Base-by-base conservation (phyloP, 2,797 vertebrate species). In the Hephaestus fuliginosus region DNA sequence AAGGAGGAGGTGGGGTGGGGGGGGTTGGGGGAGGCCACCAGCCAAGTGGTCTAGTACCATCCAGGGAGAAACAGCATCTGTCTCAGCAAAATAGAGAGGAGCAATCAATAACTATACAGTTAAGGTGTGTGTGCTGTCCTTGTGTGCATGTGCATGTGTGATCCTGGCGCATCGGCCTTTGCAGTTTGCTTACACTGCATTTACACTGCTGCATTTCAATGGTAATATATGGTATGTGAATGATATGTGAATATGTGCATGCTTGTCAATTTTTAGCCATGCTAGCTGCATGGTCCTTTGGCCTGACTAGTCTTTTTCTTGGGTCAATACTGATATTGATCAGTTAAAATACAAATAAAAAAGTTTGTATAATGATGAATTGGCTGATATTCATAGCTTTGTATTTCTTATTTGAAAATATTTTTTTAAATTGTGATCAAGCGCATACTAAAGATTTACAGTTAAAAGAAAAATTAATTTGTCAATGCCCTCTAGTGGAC, bases 21-120 rank as follows among this genome's bases (percentile, higher is more conserved):
- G 43, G 25, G 48, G 56, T 70, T 63, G 75, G 44, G 74, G 52
- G 20, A 80, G 79, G 81, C 84, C 83, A 92, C 80, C 78, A 88
- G 89, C 88, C 89, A 85, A 92, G 85, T 86, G 89, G 77, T 86
- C 81, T 71, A 82, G 72, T 74, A 88, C 75, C 88, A 89, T 85
- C 90, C 80, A 72, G 85, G 71, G 87, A 91, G 85, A 86, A 90
- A 86, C 86, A 83, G 88, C 87, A 88, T 91, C 91, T 88, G 89
- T 92, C 91, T 94, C 93, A 94, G 92, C 93, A 91, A 88, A 93
- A 93, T 55, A 92, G 83, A 90, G 81, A 86, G 83, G 56, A 75
- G 83, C 82, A 83, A 94, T 94, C 93, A 93, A 94, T 94, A 94
- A 91, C 88, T 80, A 82, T 90, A 92, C 81, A 88, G 92, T 93